Evolutionary conservation across 2,888 invertebrate species (phyloP), one percentile per base, ranked within the genome.

Genomic region (Cotesia congregata): DNA sequence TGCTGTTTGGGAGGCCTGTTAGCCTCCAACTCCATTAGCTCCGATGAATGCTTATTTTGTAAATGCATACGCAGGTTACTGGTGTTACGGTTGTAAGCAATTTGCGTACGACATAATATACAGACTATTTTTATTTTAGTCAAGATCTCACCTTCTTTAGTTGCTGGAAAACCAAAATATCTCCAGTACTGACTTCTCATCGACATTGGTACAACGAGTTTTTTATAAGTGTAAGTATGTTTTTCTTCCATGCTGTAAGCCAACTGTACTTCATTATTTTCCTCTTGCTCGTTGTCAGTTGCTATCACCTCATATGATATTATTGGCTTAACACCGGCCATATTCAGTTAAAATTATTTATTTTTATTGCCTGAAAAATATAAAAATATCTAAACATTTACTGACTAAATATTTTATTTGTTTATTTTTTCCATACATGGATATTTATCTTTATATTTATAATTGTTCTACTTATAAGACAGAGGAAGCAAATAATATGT

Each of bases 181-280:
- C 91, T 91, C 91, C 91, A 91, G 79, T 91, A 91, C 71, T 90
- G 90, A 77, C 90, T 91, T 59, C 91, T 83, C 91, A 91, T 91
- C 1, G 90, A 89, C 83, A 89, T 88, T 0, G 91, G 91, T 38
- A 91, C 91, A 1, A 91, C 91, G 9, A 91, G 83, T 79, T 90
- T 90, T 77, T 90, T 90, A 79, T 91, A 91, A 0, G 89, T 87
- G 68, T 88, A 87, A 1, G 88, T 88, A 78, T 89, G 88, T 70
- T 89, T 89, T 40, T 89, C 89, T 76, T 88, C 89, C 83, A 88
- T 85, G 85, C 88, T 89, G 2, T 89, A 81, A 78, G 86, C 83
- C 78, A 86, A 79, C 5, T 77, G 77, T 17, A 73, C 64, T 0
- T 59, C 73, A 7, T 39, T 69, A 50, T 70, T 65, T 7, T 59